These are phyloP conservation scores for Typhlichthys subterraneus DNA, from an alignment of 2,797 vertebrate species.

Conservation along the genomic window DNA sequence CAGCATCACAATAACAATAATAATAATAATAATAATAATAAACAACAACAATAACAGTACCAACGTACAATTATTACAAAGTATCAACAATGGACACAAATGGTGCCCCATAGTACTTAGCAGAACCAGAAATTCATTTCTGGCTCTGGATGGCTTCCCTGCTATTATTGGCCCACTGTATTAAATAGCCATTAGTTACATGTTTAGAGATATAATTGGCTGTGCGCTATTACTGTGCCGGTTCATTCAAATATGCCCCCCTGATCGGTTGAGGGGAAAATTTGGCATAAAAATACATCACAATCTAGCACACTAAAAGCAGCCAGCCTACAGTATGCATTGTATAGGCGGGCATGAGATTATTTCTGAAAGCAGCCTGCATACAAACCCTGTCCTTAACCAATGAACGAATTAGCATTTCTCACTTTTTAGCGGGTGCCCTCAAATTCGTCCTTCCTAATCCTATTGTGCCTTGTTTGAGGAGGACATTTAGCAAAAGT, in stretches of 20 bases:
- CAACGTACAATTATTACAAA: no score
- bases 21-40: no score
- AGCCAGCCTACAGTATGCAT: slow-evolving; percentile 2
- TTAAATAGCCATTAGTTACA: slow-evolving; percentile 59
- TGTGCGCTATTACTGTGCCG: slow-evolving; percentile 23
- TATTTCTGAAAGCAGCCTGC: slow-evolving; percentile 21
- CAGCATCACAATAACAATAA: background rate
- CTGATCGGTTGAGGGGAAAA: slow-evolving; percentile 31
- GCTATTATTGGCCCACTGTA: slow-evolving; percentile 48
- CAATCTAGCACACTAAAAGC: slow-evolving; percentile 15
- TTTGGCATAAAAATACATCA: slow-evolving; percentile 5
- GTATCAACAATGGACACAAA: slow-evolving; percentile 50
- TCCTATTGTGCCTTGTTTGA: slow-evolving; percentile 36
- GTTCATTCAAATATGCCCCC: slow-evolving; percentile 39
- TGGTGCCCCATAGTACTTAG: slow-evolving; percentile 46
- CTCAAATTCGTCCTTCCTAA: slow-evolving; percentile 49
- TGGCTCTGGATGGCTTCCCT: slow-evolving; percentile 25
- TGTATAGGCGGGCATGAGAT: slow-evolving; percentile 7
- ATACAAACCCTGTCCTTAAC: slow-evolving; percentile 12
- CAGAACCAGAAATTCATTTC: slow-evolving; percentile 40
- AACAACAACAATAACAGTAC: background rate
- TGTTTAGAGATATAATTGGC: slow-evolving; percentile 43
- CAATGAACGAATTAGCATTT: slow-evolving; percentile 6
- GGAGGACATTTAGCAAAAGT: slow-evolving; percentile 30
- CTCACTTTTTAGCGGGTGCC: slow-evolving; percentile 24